These are phyloP conservation scores for Pterocles gutturalis DNA, from an alignment of 2,113 vertebrate species.

Conservation along the genomic window DNA sequence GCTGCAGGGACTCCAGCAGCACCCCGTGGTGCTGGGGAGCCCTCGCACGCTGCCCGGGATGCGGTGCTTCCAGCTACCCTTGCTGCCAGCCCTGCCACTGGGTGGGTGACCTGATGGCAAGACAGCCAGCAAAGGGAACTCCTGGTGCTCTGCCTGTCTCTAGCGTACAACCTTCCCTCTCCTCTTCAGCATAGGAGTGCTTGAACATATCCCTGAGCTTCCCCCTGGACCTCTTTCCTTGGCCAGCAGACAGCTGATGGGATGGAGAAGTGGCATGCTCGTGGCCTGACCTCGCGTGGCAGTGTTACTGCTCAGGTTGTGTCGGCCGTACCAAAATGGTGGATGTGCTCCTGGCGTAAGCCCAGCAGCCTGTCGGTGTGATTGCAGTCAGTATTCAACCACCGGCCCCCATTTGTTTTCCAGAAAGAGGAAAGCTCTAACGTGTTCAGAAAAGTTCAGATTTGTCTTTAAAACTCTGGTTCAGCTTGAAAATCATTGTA, in stretches of 20 bases:
- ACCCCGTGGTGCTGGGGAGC: background rate
- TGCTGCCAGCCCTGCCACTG: rapidly evolving
- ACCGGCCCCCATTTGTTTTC: background rate
- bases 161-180: background rate
- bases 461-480: background rate
- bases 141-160: background rate
- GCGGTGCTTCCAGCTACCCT: background rate
- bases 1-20: background rate
- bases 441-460: background rate
- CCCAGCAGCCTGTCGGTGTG: background rate
- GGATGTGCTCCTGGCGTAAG: background rate
- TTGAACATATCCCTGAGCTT: background rate
- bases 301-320: rapidly evolving
- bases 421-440: background rate
- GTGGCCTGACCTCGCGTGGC: background rate
- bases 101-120: background rate
- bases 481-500: background rate
- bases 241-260: background rate
- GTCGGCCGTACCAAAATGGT: background rate
- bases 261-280: background rate
- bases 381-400: background rate
- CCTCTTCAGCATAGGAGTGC: background rate
- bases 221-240: background rate
- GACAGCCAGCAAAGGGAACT: background rate
- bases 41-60: rapidly evolving